A percentile compares a stretch with the other conserved stretches of the same genome.
These are phyloP conservation scores for Dendrocincla tyrannina DNA, from an alignment of 2,797 vertebrate genomes.

Conservation along the genomic window DNA sequence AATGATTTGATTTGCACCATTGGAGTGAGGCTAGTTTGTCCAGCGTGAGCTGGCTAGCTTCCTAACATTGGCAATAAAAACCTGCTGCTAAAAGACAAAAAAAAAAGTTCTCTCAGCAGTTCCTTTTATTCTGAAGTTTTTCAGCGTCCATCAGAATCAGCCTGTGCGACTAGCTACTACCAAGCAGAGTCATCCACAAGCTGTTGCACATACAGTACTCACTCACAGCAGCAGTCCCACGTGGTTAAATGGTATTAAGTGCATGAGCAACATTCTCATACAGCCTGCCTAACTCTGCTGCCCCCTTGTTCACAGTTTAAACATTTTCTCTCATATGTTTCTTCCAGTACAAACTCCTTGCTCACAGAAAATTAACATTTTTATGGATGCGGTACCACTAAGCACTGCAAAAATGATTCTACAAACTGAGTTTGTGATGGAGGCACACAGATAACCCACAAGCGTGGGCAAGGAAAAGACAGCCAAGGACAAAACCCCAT, in stretches of 20 bases:
- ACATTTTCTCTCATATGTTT: not conserved
- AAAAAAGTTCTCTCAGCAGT: too few species aligned
- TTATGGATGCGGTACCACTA: not conserved
- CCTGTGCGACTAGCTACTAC: not conserved
- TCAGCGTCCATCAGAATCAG: not conserved
- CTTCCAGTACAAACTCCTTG: not conserved
- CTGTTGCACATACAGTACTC: not conserved
- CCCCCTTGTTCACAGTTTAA: not conserved
- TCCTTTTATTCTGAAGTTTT: too few species aligned
- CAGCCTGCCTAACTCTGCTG: not conserved
- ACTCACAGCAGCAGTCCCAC: not conserved
- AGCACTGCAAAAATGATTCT: not conserved
- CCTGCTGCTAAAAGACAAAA: too few species aligned
- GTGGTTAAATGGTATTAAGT: accelerated
- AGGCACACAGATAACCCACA: not conserved
- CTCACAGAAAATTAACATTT: not conserved
- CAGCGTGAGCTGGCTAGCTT: too few species aligned
- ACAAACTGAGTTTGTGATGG: not conserved
- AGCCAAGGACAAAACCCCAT: not conserved
- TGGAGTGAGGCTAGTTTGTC: too few species aligned
- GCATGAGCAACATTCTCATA: not conserved
- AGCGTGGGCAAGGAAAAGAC: not conserved
- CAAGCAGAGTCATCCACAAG: not conserved
- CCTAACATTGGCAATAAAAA: too few species aligned
- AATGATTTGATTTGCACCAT: too few species aligned